phyloP scores from a whole-genome alignment of 2,113 vertebrate species.

The Lucifuga dentata region DNA sequence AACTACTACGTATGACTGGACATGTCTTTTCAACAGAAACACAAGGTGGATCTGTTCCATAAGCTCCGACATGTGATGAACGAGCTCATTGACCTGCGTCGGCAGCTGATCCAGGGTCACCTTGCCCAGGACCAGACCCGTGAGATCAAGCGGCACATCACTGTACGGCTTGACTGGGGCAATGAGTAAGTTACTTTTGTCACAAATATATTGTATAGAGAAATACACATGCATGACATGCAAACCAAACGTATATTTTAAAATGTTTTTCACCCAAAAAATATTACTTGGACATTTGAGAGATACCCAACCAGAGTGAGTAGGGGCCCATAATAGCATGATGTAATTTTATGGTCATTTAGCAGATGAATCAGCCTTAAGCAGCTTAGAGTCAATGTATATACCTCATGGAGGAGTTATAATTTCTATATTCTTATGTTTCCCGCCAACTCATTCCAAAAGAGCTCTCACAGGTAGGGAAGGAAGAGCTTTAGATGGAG shows the following conservation, averaged over 20 bases:
- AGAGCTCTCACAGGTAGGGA: conserved; percentile 44
- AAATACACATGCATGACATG: conserved; percentile 4
- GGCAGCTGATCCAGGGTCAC: conserved; percentile 95
- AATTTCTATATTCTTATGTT: conserved; percentile 61
- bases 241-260: conserved; percentile 28
- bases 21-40: conserved; percentile 89
- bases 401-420: conserved; percentile 61
- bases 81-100: conserved; percentile 95
- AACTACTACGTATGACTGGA: no score
- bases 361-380: conserved; percentile 70
- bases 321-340: conserved; percentile 59
- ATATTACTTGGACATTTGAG: conserved; percentile 36
- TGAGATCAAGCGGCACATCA: conserved; percentile 96
- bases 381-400: conserved; percentile 68
- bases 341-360: conserved; percentile 75
- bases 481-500: conserved; percentile 29
- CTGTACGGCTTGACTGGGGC: conserved; percentile 96
- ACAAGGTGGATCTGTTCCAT: conserved; percentile 97
- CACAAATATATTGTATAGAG: background rate
- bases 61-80: conserved; percentile 98
- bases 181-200: conserved; percentile 90
- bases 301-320: conserved; percentile 46
- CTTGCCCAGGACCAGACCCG: conserved; percentile 96
- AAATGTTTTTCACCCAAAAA: conserved; percentile 34
- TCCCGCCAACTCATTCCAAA: conserved; percentile 56